Percentiles rank a stretch among this genome's conserved stretches.
phyloP scores from a whole-genome alignment of 1,140 invertebrate genomes.

The Penaeus japonicus region DNA sequence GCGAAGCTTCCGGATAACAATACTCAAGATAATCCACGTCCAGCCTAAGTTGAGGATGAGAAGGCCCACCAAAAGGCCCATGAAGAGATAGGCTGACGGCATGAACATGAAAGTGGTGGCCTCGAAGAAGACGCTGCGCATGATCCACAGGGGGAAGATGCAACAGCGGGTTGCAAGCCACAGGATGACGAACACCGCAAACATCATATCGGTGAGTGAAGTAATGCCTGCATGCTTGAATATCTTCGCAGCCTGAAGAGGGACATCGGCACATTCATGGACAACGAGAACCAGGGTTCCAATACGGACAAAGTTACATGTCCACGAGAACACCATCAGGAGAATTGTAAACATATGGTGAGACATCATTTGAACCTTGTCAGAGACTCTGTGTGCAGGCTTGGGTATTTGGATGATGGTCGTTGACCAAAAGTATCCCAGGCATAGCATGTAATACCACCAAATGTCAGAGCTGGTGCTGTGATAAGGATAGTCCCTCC shows the following conservation, averaged over 20 bases:
- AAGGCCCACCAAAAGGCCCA: slow-evolving; percentile 17
- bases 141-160: slow-evolving; percentile 44
- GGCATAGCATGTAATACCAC: slow-evolving; percentile 97
- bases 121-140: not conserved
- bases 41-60: slow-evolving; percentile 25
- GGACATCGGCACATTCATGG: slow-evolving; percentile 94
- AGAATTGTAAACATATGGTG: slow-evolving; percentile 43
- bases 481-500: slow-evolving; percentile 37
- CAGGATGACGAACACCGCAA: slow-evolving; percentile 25
- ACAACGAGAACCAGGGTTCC: slow-evolving; percentile 90
- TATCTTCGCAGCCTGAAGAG: slow-evolving; percentile 67
- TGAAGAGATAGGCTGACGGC: not conserved
- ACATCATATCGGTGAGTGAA: not conserved
- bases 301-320: slow-evolving; percentile 89
- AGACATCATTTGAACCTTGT: not conserved
- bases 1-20: not conserved
- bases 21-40: slow-evolving; percentile 31
- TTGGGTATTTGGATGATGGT: slow-evolving; percentile 84
- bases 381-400: not conserved
- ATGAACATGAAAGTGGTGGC: slow-evolving; percentile 9
- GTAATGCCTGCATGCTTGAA: slow-evolving; percentile 1
- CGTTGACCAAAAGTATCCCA: slow-evolving; percentile 94
- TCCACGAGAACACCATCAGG: slow-evolving; percentile 33
- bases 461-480: slow-evolving; percentile 62
- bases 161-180: slow-evolving; percentile 31